Conservation (phyloP, 2,113 vertebrate species). For the Oreotrochilus melanogaster region DNA sequence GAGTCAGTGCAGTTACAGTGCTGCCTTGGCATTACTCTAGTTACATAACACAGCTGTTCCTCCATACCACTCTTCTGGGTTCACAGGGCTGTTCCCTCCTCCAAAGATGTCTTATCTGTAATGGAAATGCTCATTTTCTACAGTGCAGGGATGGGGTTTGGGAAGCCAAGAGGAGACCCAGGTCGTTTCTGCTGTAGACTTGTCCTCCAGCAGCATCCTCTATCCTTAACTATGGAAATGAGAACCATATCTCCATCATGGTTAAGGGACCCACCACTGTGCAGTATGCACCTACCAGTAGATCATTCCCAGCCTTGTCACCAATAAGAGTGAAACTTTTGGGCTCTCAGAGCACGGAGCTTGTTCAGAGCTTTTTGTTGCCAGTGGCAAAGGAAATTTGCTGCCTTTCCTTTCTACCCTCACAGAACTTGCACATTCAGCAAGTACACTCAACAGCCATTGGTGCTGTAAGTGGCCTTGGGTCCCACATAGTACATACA, state of each 20-base stretch:
- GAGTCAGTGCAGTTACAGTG: not conserved
- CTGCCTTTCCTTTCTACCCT: not conserved
- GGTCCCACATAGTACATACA: accelerated
- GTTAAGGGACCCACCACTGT: not conserved
- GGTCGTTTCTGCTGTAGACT: not conserved
- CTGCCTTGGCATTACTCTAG: not conserved
- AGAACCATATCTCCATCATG: not conserved
- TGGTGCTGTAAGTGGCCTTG: not conserved
- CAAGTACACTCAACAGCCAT: not conserved
- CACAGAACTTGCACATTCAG: not conserved
- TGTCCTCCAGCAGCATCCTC: not conserved
- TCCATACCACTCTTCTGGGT: not conserved
- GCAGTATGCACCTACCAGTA: not conserved
- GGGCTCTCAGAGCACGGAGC: not conserved
- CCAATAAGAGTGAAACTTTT: not conserved
- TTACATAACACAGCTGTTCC: not conserved
- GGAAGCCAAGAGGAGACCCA: not conserved
- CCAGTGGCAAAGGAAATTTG: not conserved
- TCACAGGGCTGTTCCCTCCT: not conserved
- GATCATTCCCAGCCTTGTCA: not conserved
- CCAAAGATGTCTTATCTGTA: not conserved
- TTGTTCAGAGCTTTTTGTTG: not conserved
- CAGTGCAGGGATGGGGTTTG: not conserved
- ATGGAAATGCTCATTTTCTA: not conserved
- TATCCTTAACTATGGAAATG: not conserved